A percentile compares a stretch with the other conserved stretches of the same genome.
Evolutionary conservation across 2,113 vertebrate species (phyloP).

Genomic region (Dipodomys merriami): DNA sequence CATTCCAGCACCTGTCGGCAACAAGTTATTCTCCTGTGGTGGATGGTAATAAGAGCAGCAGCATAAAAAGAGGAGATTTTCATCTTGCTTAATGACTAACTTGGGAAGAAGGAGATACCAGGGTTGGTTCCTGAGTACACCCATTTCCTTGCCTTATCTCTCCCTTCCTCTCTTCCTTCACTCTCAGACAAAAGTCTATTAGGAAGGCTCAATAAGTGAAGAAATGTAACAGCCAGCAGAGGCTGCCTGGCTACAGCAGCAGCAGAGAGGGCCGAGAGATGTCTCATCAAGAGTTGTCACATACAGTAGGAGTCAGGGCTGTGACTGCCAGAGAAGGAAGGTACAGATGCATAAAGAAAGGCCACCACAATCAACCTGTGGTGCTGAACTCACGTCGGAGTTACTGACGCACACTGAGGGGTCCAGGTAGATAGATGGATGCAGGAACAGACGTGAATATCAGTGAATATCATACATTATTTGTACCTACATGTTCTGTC

Average conservation of each 20-base stretch:
- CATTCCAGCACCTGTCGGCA: not conserved
- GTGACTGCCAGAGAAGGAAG: not conserved
- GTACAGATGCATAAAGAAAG: not conserved
- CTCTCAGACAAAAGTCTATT: not conserved
- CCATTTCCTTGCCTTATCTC: not conserved
- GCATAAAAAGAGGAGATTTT: not conserved
- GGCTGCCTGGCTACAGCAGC: not conserved
- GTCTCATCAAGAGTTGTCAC: accelerated
- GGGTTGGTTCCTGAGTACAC: not conserved
- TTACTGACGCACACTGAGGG: not conserved
- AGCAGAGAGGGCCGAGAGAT: not conserved
- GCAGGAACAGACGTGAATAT: not conserved
- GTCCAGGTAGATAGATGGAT: not conserved
- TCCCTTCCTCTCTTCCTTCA: accelerated
- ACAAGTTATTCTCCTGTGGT: not conserved
- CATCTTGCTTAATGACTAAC: not conserved
- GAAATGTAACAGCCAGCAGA: too few relatives aligned
- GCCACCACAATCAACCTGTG: too few relatives aligned
- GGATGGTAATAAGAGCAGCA: not conserved
- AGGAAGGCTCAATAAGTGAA: not conserved
- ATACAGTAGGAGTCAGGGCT: accelerated
- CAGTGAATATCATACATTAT: too few relatives aligned
- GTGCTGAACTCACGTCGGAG: not conserved
- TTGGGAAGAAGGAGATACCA: not conserved
- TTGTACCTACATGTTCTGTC: not conserved